Evolutionary conservation across 92 coral and sea anemone genomes (phyloP).

Genomic region (Zoanthus gigantus): DNA sequence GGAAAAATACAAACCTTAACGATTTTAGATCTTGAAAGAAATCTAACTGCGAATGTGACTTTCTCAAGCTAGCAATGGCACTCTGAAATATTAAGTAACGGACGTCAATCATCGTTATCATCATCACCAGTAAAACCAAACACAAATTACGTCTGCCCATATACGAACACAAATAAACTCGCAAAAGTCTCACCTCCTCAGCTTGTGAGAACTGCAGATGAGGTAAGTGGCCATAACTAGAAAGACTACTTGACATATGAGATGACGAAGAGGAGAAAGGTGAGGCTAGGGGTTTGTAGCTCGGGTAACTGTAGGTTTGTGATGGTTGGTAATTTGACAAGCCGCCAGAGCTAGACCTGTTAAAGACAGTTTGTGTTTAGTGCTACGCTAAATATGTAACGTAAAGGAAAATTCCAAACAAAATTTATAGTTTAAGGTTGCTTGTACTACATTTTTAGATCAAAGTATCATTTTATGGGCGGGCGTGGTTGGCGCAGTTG

Average conservation of each 20-base stretch:
- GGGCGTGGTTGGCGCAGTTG: too few species aligned
- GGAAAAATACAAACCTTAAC: constrained; percentile 41
- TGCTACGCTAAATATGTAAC: neutral
- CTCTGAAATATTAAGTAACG: constrained; percentile 23
- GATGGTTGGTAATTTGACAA: constrained; percentile 75
- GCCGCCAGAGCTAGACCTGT: constrained; percentile 58
- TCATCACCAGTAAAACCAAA: too few species aligned
- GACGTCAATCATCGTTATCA: too few species aligned
- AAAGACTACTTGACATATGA: neutral
- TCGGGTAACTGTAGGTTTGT: constrained; percentile 64
- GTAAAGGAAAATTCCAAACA: neutral
- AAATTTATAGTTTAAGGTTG: neutral
- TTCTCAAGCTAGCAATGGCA: constrained; percentile 43
- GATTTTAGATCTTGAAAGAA: constrained; percentile 46
- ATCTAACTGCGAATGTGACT: constrained; percentile 40
- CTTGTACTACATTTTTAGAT: neutral
- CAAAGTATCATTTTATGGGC: neutral
- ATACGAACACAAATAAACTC: neutral
- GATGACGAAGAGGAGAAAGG: constrained; percentile 59
- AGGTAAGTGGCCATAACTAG: constrained; percentile 19
- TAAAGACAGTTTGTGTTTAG: neutral
- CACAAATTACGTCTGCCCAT: neutral
- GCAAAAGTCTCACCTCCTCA: constrained; percentile 22
- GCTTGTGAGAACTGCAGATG: constrained; percentile 49
- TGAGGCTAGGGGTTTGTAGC: constrained; percentile 71